Conservation (phyloP, 2,888 invertebrate species). For the Macrophya alboannulata region DNA sequence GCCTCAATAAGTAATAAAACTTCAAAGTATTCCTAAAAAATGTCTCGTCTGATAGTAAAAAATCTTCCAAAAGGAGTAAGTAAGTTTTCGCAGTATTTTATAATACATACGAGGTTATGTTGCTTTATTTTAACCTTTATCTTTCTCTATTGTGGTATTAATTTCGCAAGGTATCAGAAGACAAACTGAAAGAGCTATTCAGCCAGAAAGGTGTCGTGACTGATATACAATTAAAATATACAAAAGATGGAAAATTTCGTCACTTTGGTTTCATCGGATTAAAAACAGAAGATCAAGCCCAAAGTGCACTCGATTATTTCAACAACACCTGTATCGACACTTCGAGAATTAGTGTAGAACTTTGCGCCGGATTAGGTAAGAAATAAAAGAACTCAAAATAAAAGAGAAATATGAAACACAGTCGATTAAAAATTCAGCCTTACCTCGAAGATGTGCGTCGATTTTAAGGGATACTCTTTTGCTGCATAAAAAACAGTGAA, state of each 20-base stretch:
- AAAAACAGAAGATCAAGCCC: conserved; percentile 90
- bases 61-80: conserved; percentile 94
- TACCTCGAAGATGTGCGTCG: too few relatives aligned
- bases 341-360: conserved; percentile 90
- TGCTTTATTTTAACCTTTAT: conserved; percentile 38
- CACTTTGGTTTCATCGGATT: conserved; percentile 97
- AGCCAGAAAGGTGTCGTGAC: conserved; percentile 92
- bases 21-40: conserved; percentile 70
- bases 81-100: conserved; percentile 62
- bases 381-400: conserved; percentile 54
- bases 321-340: conserved; percentile 93
- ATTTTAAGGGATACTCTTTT: too few relatives aligned
- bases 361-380: conserved; percentile 86
- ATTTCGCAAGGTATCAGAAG: conserved; percentile 87
- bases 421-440: background rate
- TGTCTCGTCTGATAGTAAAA: conserved; percentile 95
- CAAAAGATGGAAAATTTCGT: conserved; percentile 94
- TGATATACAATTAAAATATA: conserved; percentile 96
- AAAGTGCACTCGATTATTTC: conserved; percentile 89
- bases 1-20: background rate
- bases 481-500: too few relatives aligned
- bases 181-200: conserved; percentile 89
- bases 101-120: conserved; percentile 18
- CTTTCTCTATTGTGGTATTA: conserved; percentile 47
- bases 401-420: background rate